These are phyloP conservation scores for Cerceris rybyensis DNA, from an alignment of 2,888 invertebrate species.

Conservation along the genomic window DNA sequence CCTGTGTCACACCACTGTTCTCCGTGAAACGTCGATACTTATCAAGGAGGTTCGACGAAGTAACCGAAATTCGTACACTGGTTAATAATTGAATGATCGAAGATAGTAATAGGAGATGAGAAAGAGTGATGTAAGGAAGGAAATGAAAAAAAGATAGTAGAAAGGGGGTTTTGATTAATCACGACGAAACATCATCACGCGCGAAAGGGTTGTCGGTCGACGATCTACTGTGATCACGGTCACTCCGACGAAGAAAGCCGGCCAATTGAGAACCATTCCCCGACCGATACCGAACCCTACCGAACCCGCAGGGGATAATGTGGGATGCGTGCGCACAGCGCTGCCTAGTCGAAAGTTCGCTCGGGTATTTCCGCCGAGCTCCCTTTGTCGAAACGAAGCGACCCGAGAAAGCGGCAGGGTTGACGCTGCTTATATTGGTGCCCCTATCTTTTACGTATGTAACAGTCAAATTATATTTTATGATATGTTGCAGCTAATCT, in stretches of 20 bases:
- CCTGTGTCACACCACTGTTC: slow-evolving; percentile 27
- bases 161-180: slow-evolving; percentile 18
- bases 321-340: slow-evolving; percentile 48
- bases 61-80: background rate
- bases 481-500: no score
- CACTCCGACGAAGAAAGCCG: background rate
- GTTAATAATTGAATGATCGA: slow-evolving; percentile 10
- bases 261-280: slow-evolving; percentile 19
- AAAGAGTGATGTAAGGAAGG: slow-evolving; percentile 8
- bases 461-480: no score
- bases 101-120: background rate
- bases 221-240: slow-evolving; percentile 55
- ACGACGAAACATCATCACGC: slow-evolving; percentile 38
- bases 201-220: slow-evolving; percentile 63
- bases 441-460: no score
- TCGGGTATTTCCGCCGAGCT: slow-evolving; percentile 9
- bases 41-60: slow-evolving; percentile 18
- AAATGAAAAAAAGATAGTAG: slow-evolving; percentile 15
- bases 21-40: slow-evolving; percentile 43
- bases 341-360: slow-evolving; percentile 37
- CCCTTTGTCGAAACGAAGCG: slow-evolving; percentile 1
- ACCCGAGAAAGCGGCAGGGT: background rate
- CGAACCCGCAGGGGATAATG: slow-evolving; percentile 36
- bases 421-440: no score
- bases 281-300: slow-evolving; percentile 49